Evolutionary conservation across 2,113 vertebrate species (phyloP).

Genomic region (Cyprinodon variegatus): DNA sequence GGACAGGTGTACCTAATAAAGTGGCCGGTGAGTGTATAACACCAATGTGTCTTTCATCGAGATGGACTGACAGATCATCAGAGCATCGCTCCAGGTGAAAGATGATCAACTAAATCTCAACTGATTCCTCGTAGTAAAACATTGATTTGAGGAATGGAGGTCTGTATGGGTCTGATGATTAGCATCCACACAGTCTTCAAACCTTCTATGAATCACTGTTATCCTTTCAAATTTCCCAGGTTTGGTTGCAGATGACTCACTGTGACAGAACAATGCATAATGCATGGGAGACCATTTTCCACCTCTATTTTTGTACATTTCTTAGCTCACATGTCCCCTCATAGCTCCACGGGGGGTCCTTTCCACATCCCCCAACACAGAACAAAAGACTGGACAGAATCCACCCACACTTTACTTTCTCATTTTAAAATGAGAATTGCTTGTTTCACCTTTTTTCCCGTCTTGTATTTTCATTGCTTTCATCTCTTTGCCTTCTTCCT

Average conservation of each 20-base stretch:
- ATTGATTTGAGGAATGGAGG: neutral
- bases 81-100: too few species aligned
- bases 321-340: slow-evolving; percentile 29
- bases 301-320: slow-evolving; percentile 22
- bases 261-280: neutral
- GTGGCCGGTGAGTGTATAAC: too few species aligned
- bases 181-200: neutral
- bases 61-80: neutral
- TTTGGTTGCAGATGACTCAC: slow-evolving; percentile 33
- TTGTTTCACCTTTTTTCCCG: neutral
- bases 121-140: neutral
- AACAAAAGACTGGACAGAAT: slow-evolving; percentile 42
- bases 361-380: neutral
- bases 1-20: too few species aligned
- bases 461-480: slow-evolving; percentile 2
- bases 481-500: neutral
- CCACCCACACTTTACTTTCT: slow-evolving; percentile 18
- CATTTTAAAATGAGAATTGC: slow-evolving; percentile 15
- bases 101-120: neutral
- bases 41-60: neutral
- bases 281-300: neutral
- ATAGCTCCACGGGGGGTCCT: slow-evolving; percentile 26
- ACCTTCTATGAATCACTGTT: slow-evolving; percentile 14
- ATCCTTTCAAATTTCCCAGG: slow-evolving; percentile 25
- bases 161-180: neutral